Percentiles rank a stretch among this genome's conserved stretches.
Evolutionary conservation across 2,113 vertebrate species (phyloP).

Genomic region (Orthochromis malagaraziensis): DNA sequence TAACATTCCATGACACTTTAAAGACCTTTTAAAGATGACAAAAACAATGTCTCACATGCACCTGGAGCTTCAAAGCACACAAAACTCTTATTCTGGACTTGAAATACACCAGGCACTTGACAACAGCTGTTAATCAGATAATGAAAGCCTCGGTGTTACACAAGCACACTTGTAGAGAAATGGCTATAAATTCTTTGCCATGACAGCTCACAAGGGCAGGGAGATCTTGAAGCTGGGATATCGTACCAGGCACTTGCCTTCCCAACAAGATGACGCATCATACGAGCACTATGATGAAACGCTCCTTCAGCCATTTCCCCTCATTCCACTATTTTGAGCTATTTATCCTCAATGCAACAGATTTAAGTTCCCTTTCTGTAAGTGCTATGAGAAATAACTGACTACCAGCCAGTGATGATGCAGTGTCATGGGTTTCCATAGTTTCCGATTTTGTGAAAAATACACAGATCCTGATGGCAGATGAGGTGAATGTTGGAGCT

Average conservation of each 20-base stretch:
- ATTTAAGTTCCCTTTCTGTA: conserved; percentile 31
- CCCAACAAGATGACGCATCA: conserved; percentile 53
- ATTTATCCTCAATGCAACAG: background rate
- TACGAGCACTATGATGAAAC: conserved; percentile 41
- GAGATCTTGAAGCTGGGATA: conserved; percentile 47
- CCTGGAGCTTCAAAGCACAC: conserved; percentile 59
- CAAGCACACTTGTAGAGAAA: conserved; percentile 56
- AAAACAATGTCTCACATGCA: conserved; percentile 47
- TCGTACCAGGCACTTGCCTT: conserved; percentile 69
- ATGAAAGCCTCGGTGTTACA: conserved; percentile 62
- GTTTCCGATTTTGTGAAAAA: conserved; percentile 7
- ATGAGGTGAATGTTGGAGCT: background rate
- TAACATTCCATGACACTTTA: conserved; percentile 14
- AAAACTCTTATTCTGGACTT: conserved; percentile 43
- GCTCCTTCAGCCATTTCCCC: conserved; percentile 34
- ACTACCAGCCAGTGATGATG: conserved; percentile 20
- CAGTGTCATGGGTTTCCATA: background rate
- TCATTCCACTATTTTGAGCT: conserved; percentile 12
- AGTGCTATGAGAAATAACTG: conserved; percentile 16
- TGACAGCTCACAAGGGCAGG: conserved; percentile 54
- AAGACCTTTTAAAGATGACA: conserved; percentile 25
- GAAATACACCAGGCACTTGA: conserved; percentile 65
- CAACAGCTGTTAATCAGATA: conserved; percentile 70
- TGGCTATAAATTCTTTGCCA: conserved; percentile 55
- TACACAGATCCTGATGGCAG: conserved; percentile 1